These are phyloP conservation scores for Eumacrocentrus americanus DNA, from an alignment of 2,888 invertebrate genomes.

Conservation along the genomic window DNA sequence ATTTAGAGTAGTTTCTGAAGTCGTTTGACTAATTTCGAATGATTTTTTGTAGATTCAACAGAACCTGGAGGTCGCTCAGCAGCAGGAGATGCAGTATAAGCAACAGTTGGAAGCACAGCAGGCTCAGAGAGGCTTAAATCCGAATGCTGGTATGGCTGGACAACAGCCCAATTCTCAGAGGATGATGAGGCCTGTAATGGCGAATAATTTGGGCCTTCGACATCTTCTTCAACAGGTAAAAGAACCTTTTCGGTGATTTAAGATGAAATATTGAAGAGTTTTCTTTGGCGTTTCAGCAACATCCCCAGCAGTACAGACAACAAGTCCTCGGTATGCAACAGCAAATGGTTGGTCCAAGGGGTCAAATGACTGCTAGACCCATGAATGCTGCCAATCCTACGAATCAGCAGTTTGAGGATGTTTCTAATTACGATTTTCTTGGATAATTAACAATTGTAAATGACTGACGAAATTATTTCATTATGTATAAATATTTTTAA, in stretches of 20 bases:
- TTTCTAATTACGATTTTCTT: constrained; percentile 63
- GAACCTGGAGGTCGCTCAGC: constrained; percentile 76
- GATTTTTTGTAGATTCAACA: constrained; percentile 64
- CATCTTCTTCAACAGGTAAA: constrained; percentile 79
- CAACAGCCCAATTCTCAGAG: constrained; percentile 66
- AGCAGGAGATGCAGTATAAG: constrained; percentile 81
- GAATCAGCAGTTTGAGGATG: constrained; percentile 65
- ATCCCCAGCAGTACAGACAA: constrained; percentile 76
- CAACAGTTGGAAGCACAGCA: constrained; percentile 68
- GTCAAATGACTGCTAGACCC: constrained; percentile 61
- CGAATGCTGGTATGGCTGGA: constrained; percentile 52
- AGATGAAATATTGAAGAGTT: neutral
- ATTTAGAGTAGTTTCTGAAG: neutral
- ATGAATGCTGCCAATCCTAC: constrained; percentile 59
- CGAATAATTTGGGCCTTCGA: constrained; percentile 79
- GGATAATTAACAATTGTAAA: constrained; percentile 41
- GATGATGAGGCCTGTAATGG: constrained; percentile 76
- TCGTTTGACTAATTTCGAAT: too few relatives aligned
- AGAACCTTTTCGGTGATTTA: neutral
- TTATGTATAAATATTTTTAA: neutral
- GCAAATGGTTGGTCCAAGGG: constrained; percentile 63
- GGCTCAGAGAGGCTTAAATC: constrained; percentile 56
- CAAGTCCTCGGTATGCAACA: constrained; percentile 67
- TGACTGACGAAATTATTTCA: neutral
- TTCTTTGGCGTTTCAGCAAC: constrained; percentile 59